Evolutionary conservation across 2,113 vertebrate genomes (phyloP), one percentile per base, ranked within the genome.

Genomic region (Petroica traversi): DNA sequence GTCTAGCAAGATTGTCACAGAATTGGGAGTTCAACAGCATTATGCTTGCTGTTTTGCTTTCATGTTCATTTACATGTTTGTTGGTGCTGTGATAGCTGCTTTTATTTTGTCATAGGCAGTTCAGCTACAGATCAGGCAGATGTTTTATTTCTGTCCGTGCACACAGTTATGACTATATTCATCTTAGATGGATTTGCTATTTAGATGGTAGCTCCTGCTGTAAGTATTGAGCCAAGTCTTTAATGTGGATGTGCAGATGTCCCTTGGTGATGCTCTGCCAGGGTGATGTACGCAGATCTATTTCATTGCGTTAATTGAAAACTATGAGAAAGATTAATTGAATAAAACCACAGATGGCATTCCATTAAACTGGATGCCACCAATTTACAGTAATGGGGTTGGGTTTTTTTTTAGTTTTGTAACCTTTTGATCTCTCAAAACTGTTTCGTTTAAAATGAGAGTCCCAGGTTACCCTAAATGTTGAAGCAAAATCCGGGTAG

Each of bases 281-380:
- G 64, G 13, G 24, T 67, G 45, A 57, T 55, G 36, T 54, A 58
- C 24, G 8, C 8, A 22, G 55, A 29, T 73, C 51, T 54, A 22
- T 77, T 90, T 41, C 1, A 0, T 80, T 80, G 46, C 71, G 73
- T 55, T 54, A 81, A 87, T 36, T 67, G 59, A 26, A 49, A 83
- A 33, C 25, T 45, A 1, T 49, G 34, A 40, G 28, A 68, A 87
- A 73, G 52, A 66, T 58, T 84, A 77, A 81, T 71, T 55, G 80
- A 84, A 18, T 67, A 59, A 95, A 71, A 49, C 12, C 51, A n/a
- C 87, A 86, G 72, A 69, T 89, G 83, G 62, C n/a, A 43, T 68
- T 78, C 46, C 11, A 26, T 83, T 85, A 73, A 88, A 80, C 38
- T 86, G 72, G 38, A 58, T 89, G 76, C 33, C 20, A 34, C 33